phyloP scores from a whole-genome alignment of 2,113 vertebrate genomes.

The Acinonyx jubatus region DNA sequence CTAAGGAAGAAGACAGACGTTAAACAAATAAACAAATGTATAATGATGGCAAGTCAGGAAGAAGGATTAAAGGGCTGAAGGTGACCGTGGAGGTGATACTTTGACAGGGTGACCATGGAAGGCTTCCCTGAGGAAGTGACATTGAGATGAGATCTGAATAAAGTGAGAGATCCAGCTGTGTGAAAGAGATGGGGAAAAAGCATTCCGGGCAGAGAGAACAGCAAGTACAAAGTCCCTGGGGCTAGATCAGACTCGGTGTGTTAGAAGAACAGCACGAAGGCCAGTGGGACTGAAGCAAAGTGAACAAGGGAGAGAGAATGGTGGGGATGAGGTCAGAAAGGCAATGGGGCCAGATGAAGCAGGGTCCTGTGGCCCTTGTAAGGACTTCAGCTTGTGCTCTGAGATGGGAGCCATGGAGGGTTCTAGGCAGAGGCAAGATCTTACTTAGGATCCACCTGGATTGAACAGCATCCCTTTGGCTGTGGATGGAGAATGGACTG shows the following conservation, averaged over 20 bases:
- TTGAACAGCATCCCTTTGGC: background rate
- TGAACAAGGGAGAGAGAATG: background rate
- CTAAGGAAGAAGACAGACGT: background rate
- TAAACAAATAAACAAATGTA: background rate
- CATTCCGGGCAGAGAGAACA: background rate
- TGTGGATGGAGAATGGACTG: accelerated
- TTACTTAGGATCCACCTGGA: background rate
- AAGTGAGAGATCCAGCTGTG: background rate
- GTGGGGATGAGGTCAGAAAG: background rate
- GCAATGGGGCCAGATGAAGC: background rate
- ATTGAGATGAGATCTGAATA: background rate
- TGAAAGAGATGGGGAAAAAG: background rate
- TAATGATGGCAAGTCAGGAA: background rate
- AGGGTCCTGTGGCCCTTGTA: background rate
- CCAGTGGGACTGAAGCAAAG: background rate
- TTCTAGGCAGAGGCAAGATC: background rate
- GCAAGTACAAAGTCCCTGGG: slow-evolving; percentile 42
- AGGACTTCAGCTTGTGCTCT: background rate
- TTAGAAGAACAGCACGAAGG: background rate
- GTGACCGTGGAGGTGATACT: background rate
- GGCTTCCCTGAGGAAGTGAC: background rate
- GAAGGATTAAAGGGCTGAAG: background rate
- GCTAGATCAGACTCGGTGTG: background rate
- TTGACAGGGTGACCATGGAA: background rate
- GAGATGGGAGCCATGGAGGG: background rate